A percentile compares a stretch with the other conserved stretches of the same genome.
These are phyloP conservation scores for Polypterus senegalus DNA, from an alignment of 2,113 vertebrate genomes.

Conservation along the genomic window DNA sequence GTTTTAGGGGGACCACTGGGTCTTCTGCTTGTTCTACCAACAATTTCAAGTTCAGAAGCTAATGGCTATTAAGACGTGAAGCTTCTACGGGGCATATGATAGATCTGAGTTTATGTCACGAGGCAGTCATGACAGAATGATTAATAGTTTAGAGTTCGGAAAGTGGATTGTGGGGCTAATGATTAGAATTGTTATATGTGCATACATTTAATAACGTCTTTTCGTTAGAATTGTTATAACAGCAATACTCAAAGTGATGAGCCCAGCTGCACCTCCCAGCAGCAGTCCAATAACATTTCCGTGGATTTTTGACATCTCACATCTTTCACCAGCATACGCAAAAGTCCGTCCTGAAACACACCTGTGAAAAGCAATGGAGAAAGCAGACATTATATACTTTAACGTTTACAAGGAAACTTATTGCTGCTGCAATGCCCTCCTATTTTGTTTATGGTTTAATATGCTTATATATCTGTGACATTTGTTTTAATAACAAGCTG, in stretches of 20 bases:
- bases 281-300: constrained; percentile 31
- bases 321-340: constrained; percentile 31
- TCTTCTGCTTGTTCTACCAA: too few relatives aligned
- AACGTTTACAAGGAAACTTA: background rate
- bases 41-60: too few relatives aligned
- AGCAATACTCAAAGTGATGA: constrained; percentile 24
- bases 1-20: too few relatives aligned
- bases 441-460: background rate
- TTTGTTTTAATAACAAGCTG: background rate
- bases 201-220: constrained; percentile 2
- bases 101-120: too few relatives aligned
- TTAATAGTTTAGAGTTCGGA: too few relatives aligned
- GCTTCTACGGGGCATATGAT: too few relatives aligned
- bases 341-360: constrained; percentile 29
- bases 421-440: background rate
- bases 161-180: too few relatives aligned
- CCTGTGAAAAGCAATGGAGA: constrained; percentile 17
- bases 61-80: too few relatives aligned
- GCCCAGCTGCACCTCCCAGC: constrained; percentile 28
- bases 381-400: background rate
- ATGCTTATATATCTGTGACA: background rate
- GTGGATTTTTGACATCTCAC: constrained; percentile 27
- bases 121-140: too few relatives aligned
- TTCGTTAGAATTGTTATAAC: constrained; percentile 31
- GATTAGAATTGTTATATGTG: too few relatives aligned